Evolutionary conservation across 2,797 vertebrate species (phyloP), one percentile per base, ranked within the genome.

Genomic region (Crenuchus spilurus): DNA sequence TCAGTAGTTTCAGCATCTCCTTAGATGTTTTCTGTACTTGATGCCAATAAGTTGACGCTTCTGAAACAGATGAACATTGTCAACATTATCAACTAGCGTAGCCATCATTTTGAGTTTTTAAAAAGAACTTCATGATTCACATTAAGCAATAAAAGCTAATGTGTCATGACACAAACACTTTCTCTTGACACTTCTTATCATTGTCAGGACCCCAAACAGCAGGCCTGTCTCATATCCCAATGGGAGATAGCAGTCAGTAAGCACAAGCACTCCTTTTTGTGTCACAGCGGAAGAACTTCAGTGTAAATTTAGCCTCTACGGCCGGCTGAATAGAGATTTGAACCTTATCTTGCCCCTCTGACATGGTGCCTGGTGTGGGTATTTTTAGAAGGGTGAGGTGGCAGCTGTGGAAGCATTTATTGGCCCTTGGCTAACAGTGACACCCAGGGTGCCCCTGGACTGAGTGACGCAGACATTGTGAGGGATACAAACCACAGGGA

Each of bases 381-480:
- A 93, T 94, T 91, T 92, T 92, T 92, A 91, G 88, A 80, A 37
- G 49, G 7, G 54, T 81, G 77, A 78, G 85, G 83, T 79, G 87
- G 87, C 92, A 93, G 92, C 92, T 94, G 93, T 55, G 46, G 87
- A 91, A 87, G 88, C 87, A 87, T 88, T 90, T 88, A 85, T 84
- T 76, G 67, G 70, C 76, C 44, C 26, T 70, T 33, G 44, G 72
- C 70, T 75, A 67, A 80, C 69, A 79, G 57, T 66, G 76, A 74
- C 65, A 77, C 68, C 60, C 22, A 26, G 80, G 51, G 51, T 44
- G 48, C 51, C 63, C 62, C 39, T 4, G 48, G 28, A 64, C 44
- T 41, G 16, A 55, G 64, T 75, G 75, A 68, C 63, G 44, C 62
- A 77, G 51, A 54, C 67, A 63, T 57, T 30, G 48, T 49, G 42